Base-by-base conservation (phyloP, 1,140 invertebrate species). In the Ips typographus region DNA sequence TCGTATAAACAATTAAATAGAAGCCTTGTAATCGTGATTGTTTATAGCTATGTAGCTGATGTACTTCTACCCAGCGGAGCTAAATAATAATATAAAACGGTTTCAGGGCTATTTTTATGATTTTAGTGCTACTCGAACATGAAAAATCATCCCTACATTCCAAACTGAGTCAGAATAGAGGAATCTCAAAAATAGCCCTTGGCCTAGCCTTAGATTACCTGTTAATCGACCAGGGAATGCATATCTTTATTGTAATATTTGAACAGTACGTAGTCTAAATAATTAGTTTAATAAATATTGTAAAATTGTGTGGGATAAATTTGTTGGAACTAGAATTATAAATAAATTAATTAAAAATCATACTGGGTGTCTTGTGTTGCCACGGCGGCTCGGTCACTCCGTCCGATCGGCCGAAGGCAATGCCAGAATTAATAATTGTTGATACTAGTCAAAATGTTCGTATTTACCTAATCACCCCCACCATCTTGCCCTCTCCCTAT, bases 391-490 rank as follows among this genome's bases (percentile, higher is more conserved):
- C 44, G 44, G 44, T 22, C 1, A 8, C 44, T 8, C 2, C 7
- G 3, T 22, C 44, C 6, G 22, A 49, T 49, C 44, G 44, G 44
- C 22, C 44, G 22, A 22, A 49, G 44, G 44, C 44, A 49, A 22
- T 22, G 22, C 22, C 44, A 49, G 55, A 57, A 69, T 53, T 40
- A 63, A 4, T 40, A 42, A 73, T 75, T 79, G 75, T 78, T 77
- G 77, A 79, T 80, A 78, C 78, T 80, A 80, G 78, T 80, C 78
- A 79, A 74, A 63, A 76, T 78, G 77, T 71, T 77, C 76, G 75
- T 79, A 78, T 73, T 59, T 65, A 42, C 40, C 60, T 73, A 76
- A 72, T 77, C 75, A 73, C 76, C 75, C 75, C 77, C 71, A 77
- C 77, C 76, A 78, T 78, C 76, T 78, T 78, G 77, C 77, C 77